Evolutionary conservation across 2,888 invertebrate genomes (phyloP).

Genomic region (Acleris literana): DNA sequence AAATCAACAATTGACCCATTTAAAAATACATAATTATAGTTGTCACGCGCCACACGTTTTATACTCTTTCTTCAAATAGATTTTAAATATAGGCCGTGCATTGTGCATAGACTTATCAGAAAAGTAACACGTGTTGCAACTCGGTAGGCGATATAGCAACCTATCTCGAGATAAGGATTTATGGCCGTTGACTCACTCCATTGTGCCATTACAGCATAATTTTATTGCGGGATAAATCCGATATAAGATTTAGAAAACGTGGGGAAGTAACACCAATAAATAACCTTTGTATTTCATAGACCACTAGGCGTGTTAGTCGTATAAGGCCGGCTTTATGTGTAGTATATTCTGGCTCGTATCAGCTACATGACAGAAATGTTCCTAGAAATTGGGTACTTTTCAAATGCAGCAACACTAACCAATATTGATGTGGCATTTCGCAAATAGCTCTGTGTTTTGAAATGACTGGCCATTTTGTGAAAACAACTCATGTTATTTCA

Average conservation of each 20-base stretch:
- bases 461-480: too few relatives aligned
- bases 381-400: too few relatives aligned
- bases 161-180: conserved; percentile 64
- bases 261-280: conserved; percentile 26
- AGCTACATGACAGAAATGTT: too few relatives aligned
- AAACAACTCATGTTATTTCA: too few relatives aligned
- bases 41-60: too few relatives aligned
- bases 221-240: conserved; percentile 26
- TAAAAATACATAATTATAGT: too few relatives aligned
- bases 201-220: conserved; percentile 26
- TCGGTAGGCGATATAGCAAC: conserved; percentile 48
- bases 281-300: conserved; percentile 31
- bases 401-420: too few relatives aligned
- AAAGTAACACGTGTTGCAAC: conserved; percentile 31
- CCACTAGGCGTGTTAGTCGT: conserved; percentile 17
- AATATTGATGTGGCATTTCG: too few relatives aligned
- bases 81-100: background rate
- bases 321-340: conserved; percentile 23
- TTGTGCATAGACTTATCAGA: conserved; percentile 13
- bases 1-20: too few relatives aligned
- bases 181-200: conserved; percentile 42
- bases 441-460: too few relatives aligned
- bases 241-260: conserved; percentile 29
- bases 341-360: conserved; percentile 1
- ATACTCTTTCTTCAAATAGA: too few relatives aligned